phyloP scores from a whole-genome alignment of 1,140 invertebrate genomes.

The Asbolus verrucosus region DNA sequence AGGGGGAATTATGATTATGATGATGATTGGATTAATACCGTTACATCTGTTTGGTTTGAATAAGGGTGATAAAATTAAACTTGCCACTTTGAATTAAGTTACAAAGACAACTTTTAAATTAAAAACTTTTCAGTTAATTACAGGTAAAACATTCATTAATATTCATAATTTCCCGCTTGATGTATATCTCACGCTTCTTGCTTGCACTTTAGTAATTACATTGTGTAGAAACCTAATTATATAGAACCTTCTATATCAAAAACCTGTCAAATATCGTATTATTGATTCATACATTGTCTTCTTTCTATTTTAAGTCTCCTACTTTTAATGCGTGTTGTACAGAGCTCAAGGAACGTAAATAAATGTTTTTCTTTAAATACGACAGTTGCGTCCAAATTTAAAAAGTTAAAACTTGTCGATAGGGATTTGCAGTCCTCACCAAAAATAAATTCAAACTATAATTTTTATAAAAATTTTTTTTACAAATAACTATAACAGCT shows the following conservation, averaged over 20 bases:
- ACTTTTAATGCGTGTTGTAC: no score
- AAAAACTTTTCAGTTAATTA: conserved; percentile 37
- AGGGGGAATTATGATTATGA: background rate
- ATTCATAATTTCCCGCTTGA: conserved; percentile 27
- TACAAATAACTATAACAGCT: no score
- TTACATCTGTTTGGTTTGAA: conserved; percentile 10
- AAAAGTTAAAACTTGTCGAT: no score
- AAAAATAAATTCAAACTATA: no score
- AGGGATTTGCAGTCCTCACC: no score
- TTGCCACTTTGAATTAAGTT: conserved; percentile 2
- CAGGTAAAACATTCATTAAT: conserved; percentile 32
- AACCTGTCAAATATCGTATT: background rate
- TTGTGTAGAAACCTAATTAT: conserved; percentile 27
- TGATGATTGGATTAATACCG: conserved; percentile 8
- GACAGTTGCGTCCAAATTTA: no score
- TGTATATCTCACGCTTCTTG: conserved; percentile 34
- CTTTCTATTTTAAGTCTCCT: no score
- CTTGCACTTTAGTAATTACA: conserved; percentile 36
- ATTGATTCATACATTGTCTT: no score
- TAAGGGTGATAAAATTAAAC: background rate
- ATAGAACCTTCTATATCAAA: conserved; percentile 6
- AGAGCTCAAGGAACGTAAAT: no score
- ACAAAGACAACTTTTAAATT: conserved; percentile 30
- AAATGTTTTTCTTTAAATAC: no score
- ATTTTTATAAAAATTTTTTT: no score